Percentiles rank a stretch among this genome's conserved stretches.
Conservation (phyloP, 2,888 invertebrate genomes). For the Agrotis puta region DNA sequence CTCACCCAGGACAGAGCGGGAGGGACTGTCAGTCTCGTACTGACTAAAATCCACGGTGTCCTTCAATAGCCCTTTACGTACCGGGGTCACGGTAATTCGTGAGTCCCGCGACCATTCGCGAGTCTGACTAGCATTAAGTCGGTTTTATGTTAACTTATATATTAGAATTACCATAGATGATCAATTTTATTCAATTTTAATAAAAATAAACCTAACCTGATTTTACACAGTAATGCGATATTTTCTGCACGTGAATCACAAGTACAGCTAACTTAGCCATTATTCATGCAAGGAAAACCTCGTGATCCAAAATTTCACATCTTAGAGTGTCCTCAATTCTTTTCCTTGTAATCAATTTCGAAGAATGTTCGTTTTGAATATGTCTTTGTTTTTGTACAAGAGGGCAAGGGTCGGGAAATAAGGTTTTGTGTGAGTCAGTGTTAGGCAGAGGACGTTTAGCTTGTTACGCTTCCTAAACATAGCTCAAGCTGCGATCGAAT, state of each 20-base stretch:
- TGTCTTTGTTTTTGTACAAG: slow-evolving; percentile 2
- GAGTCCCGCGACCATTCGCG: too few species aligned
- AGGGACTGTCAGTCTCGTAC: too few species aligned
- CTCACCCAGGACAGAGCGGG: too few species aligned
- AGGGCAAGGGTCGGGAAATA: neutral
- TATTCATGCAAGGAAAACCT: slow-evolving; percentile 27
- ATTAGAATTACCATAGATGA: too few species aligned
- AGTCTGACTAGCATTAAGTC: too few species aligned
- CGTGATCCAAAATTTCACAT: slow-evolving; percentile 10
- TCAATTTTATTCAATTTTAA: neutral
- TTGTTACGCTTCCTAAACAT: neutral
- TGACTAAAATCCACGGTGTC: too few species aligned
- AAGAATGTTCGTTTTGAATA: slow-evolving; percentile 29
- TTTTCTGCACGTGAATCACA: slow-evolving; percentile 11
- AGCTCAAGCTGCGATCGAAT: too few species aligned
- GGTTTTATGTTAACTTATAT: too few species aligned
- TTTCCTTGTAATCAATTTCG: slow-evolving; percentile 37
- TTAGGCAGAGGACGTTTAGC: neutral
- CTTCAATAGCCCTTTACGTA: too few species aligned
- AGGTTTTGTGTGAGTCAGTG: neutral
- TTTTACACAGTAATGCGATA: neutral
- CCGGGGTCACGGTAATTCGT: too few species aligned
- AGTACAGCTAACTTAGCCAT: slow-evolving; percentile 8
- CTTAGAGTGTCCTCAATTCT: slow-evolving; percentile 42
- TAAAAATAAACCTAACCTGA: neutral